These are phyloP conservation scores for Carettochelys insculpta DNA, from an alignment of 2,113 vertebrate species.

Conservation along the genomic window DNA sequence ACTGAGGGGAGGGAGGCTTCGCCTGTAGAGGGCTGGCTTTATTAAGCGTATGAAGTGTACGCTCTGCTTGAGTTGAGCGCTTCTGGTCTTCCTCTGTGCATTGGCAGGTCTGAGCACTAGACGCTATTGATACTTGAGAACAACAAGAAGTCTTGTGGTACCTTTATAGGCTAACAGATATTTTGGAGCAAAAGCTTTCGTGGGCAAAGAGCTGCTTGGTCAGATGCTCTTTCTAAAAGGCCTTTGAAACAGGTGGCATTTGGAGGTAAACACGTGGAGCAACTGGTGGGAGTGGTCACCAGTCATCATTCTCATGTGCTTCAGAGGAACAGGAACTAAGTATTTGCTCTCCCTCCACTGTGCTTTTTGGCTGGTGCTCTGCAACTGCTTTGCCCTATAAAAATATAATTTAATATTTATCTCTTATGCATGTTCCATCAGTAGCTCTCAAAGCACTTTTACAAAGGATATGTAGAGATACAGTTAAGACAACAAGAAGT, in stretches of 20 bases:
- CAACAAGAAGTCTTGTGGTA: no score
- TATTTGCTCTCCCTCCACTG: background rate
- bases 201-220: no score
- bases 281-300: background rate
- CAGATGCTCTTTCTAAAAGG: background rate
- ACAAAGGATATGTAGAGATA: background rate
- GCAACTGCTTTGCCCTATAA: background rate
- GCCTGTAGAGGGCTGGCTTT: background rate
- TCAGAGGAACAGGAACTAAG: background rate
- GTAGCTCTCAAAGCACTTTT: background rate
- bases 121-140: background rate
- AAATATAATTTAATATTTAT: background rate
- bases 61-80: background rate
- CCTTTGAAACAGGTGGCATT: background rate
- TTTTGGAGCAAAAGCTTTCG: no score
- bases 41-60: background rate
- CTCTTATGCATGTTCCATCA: background rate
- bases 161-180: no score
- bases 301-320: accelerated
- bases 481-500: no score
- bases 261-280: background rate
- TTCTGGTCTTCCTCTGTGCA: background rate
- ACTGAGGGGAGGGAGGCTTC: background rate
- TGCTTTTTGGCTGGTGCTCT: background rate
- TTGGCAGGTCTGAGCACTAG: background rate